Evolutionary conservation across 2,797 vertebrate genomes (phyloP).

Genomic region (Myotis planiceps): DNA sequence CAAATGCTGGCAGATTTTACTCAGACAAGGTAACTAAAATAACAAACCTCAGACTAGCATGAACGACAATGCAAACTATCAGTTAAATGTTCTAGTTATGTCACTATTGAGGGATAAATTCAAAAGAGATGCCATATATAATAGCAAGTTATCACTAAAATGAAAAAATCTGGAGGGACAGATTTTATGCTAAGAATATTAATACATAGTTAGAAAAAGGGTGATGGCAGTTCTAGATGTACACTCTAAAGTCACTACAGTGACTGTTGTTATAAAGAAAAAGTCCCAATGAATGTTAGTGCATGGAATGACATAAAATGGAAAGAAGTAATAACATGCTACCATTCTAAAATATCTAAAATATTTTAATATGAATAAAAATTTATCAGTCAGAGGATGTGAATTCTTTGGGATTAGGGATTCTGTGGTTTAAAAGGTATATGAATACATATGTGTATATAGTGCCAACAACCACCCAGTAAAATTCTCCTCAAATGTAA

Average conservation of each 20-base stretch:
- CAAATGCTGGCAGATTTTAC: conserved; percentile 17
- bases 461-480: not conserved
- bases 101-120: not conserved
- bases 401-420: conserved; percentile 8
- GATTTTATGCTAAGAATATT: conserved; percentile 41
- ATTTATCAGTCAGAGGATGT: not conserved
- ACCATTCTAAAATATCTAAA: not conserved
- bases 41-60: conserved; percentile 25
- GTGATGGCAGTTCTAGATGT: not conserved
- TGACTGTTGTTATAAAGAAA: conserved; percentile 28
- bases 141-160: conserved; percentile 39
- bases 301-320: not conserved
- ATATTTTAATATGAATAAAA: conserved; percentile 53
- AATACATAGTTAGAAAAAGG: conserved; percentile 38
- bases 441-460: not conserved
- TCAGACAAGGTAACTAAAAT: not conserved
- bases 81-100: conserved; percentile 2
- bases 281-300: conserved; percentile 23
- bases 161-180: conserved; percentile 15
- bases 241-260: not conserved
- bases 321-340: not conserved
- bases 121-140: conserved; percentile 46
- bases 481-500: not conserved
- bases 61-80: conserved; percentile 41
- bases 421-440: not conserved